Base-by-base conservation (phyloP, 2,888 invertebrate species). In the Saturnia pavonia region DNA sequence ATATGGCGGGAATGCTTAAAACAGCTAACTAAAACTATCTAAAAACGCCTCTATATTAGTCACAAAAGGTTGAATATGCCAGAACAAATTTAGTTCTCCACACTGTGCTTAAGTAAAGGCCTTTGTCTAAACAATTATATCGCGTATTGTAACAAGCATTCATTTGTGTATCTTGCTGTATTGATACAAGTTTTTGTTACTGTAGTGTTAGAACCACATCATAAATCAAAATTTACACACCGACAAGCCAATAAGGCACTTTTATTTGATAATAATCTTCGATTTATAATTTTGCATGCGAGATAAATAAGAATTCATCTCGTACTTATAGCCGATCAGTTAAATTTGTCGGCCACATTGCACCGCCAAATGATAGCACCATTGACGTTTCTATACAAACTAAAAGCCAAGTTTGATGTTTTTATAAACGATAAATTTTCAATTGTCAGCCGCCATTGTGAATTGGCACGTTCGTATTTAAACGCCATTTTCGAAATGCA, bases 121-220 rank as follows among this genome's bases (percentile, higher is more conserved):
- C 82, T 88, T 93, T 93, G 92, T 92, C 90, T 93, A 92, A 93
- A 93, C 93, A 93, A 93, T 93, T 92, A 93, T 89, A 86, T 83
- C 80, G 80, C 84, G 90, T 88, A 92, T 92, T 92, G 92, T 92
- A 90, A 84, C 84, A 84, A 83, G 85, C 87, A 88, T 90, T 92
- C 92, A 91, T 93, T 91, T 92, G 85, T 88, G 88, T 91, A 88
- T 85, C 90, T 92, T 91, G 89, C 91, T 88, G 91, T 89, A 89
- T 92, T 90, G 89, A 91, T 87, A 83, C 81, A 80, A 82, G 88
- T 88, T 90, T 91, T 91, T 91, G 91, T 91, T 89, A 83, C 85
- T 81, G 71, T 91, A 89, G 89, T 91, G 91, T 91, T 86, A 87
- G 88, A 86, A 90, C 90, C 90, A 87, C 91, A 91, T 89, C 92